Evolutionary conservation across 1,140 invertebrate species (phyloP).

Genomic region (Oscheius sp.): DNA sequence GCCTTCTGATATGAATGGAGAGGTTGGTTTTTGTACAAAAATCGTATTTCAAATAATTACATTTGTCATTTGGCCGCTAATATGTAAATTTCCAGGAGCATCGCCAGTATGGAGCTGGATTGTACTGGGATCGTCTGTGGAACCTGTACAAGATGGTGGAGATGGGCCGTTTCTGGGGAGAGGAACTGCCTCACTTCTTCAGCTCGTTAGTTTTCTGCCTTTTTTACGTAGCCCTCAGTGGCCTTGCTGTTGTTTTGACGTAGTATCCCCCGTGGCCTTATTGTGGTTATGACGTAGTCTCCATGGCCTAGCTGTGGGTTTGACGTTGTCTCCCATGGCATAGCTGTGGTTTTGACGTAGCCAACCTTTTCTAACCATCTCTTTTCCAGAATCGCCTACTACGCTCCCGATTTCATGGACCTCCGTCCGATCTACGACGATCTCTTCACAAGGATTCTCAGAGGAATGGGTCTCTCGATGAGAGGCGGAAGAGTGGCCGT

Average conservation of each 20-base stretch:
- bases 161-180: neutral
- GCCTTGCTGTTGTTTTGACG: no score
- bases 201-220: neutral
- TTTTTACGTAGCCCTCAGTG: no score
- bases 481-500: constrained; percentile 4
- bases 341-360: no score
- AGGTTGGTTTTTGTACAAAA: no score
- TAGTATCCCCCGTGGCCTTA: no score
- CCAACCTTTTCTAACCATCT: neutral
- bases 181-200: neutral
- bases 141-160: neutral
- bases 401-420: neutral
- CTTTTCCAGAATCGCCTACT: neutral
- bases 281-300: no score
- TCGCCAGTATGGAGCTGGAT: neutral
- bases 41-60: no score
- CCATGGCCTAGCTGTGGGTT: no score
- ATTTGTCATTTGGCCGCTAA: no score
- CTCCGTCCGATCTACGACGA: neutral
- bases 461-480: neutral
- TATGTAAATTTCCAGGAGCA: no score
- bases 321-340: no score
- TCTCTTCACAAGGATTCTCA: constrained; percentile 3
- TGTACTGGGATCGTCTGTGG: neutral
- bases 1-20: neutral